phyloP scores from a whole-genome alignment of 1,140 invertebrate genomes.

The Drosophila lowei region DNA sequence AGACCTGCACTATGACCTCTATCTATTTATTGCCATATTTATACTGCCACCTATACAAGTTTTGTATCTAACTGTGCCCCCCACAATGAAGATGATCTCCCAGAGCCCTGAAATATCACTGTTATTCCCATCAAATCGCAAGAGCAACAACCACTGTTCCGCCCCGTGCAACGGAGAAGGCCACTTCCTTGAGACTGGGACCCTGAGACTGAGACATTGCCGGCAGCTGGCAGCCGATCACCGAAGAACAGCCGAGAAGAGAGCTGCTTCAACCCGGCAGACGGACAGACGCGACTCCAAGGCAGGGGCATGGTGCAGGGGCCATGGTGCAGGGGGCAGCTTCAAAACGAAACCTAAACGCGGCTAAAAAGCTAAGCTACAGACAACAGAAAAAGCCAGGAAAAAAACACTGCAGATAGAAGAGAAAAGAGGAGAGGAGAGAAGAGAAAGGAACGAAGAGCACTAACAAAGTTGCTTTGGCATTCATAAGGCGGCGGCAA shows the following conservation, averaged over 20 bases:
- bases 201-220: background rate
- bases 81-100: no score
- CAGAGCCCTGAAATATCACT: no score
- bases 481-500: conserved; percentile 55
- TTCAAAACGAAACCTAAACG: conserved; percentile 60
- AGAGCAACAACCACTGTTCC: no score
- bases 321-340: conserved; percentile 9
- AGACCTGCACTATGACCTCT: no score
- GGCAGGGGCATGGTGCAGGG: conserved; percentile 14
- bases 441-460: conserved; percentile 30
- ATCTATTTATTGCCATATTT: no score
- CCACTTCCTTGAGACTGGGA: conserved; percentile 13
- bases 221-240: conserved; percentile 14
- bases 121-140: no score
- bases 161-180: no score
- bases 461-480: conserved; percentile 57
- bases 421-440: background rate
- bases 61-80: no score
- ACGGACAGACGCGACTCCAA: conserved; percentile 56
- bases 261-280: conserved; percentile 37
- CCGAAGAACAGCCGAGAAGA: conserved; percentile 1
- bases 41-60: no score
- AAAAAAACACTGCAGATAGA: conserved; percentile 6
- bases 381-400: conserved; percentile 1
- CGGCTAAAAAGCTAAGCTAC: conserved; percentile 55